Evolutionary conservation across 2,797 vertebrate species (phyloP).

Genomic region (Emydoidea blandingii): DNA sequence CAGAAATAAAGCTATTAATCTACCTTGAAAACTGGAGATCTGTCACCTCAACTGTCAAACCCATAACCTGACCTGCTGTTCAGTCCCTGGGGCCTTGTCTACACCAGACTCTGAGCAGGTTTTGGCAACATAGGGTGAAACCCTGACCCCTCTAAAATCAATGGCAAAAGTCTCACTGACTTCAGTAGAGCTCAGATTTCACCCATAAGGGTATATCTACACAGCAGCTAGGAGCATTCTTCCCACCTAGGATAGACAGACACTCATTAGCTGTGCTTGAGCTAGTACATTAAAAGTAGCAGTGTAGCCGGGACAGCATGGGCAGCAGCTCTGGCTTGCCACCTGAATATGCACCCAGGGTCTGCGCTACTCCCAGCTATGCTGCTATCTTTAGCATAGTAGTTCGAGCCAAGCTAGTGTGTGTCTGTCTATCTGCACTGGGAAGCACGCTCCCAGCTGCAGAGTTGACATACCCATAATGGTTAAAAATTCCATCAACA

Average conservation of each 20-base stretch:
- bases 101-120: background rate
- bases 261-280: background rate
- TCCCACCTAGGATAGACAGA: background rate
- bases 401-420: background rate
- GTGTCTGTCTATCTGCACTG: background rate
- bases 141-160: background rate
- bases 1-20: background rate
- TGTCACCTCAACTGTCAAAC: background rate
- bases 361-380: background rate
- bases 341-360: background rate
- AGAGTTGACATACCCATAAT: background rate
- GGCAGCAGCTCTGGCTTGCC: background rate
- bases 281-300: background rate
- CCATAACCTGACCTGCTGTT: background rate
- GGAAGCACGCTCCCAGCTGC: background rate
- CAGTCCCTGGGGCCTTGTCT: background rate
- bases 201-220: background rate
- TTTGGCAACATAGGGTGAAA: background rate
- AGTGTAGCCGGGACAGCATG: background rate
- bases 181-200: background rate
- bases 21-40: background rate
- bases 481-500: background rate
- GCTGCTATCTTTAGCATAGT: background rate
- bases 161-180: background rate
- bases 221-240: background rate